Evolutionary conservation across 2,888 invertebrate genomes (phyloP).

Genomic region (Lasius fuliginosus): DNA sequence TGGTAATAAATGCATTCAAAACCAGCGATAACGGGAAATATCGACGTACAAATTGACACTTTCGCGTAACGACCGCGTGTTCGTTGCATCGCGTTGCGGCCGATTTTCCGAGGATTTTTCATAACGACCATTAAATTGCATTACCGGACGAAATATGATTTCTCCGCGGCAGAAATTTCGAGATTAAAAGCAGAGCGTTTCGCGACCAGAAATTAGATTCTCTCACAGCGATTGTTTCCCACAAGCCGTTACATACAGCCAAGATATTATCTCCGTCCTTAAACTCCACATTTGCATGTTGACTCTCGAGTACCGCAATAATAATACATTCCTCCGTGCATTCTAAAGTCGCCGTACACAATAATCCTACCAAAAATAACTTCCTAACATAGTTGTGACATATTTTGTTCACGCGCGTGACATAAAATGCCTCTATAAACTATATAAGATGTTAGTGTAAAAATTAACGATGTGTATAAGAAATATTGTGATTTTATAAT

Average conservation of each 20-base stretch:
- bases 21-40: slow-evolving; percentile 50
- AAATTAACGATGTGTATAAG: background rate
- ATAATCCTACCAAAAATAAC: slow-evolving; percentile 27
- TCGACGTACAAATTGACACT: slow-evolving; percentile 56
- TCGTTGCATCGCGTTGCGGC: slow-evolving; percentile 39
- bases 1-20: slow-evolving; percentile 50
- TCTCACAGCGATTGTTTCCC: slow-evolving; percentile 66
- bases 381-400: slow-evolving; percentile 18
- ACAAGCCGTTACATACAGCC: slow-evolving; percentile 53
- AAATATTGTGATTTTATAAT: background rate
- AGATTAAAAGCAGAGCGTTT: slow-evolving; percentile 65
- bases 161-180: slow-evolving; percentile 62
- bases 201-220: slow-evolving; percentile 61
- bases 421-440: background rate
- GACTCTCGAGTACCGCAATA: slow-evolving; percentile 39
- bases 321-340: slow-evolving; percentile 11
- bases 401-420: slow-evolving; percentile 1
- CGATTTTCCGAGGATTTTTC: slow-evolving; percentile 52
- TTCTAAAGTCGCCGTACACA: slow-evolving; percentile 1
- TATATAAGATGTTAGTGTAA: background rate
- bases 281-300: slow-evolving; percentile 45
- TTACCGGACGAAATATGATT: slow-evolving; percentile 62
- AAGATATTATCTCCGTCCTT: slow-evolving; percentile 59
- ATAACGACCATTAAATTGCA: slow-evolving; percentile 54
- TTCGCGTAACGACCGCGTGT: slow-evolving; percentile 52